Base-by-base conservation (phyloP, 2,888 invertebrate genomes). In the Meloe dianella region DNA sequence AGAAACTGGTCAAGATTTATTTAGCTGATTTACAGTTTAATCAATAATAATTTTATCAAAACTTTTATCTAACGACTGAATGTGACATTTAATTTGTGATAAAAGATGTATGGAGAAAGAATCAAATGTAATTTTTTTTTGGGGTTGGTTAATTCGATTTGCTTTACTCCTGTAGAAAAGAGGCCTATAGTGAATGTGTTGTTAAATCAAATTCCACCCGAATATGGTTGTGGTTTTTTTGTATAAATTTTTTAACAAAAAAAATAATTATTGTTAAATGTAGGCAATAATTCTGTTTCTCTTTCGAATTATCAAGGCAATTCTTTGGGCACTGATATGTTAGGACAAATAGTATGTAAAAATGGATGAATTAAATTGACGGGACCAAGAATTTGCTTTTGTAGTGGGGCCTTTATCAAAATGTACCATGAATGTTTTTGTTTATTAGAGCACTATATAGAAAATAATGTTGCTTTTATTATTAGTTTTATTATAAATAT, bases 1-100 rank as follows among this genome's bases (percentile, higher is more conserved):
- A 74, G 91, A 91, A 81, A 90, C 91, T 4, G 90, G 90, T 17
- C 86, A 76, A 61, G 82, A 80, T 61, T 69, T 82, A 71, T 77
- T 75, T 68, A 82, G 82, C 78, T 82, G 82, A 82, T 80, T 75
- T 60, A 20, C 10, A 47, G n/a, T 47, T 47, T 20, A 20, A 41
- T 41, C 20, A 58, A 35, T 61, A 24, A 32, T 5, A 47, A 47
- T 41, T 41, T 17, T 17, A n/a, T n/a, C n/a, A 41, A 41, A n/a
- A n/a, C n/a, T n/a, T n/a, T n/a, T n/a, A 17, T 17, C 17, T 17
- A 47, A 47, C 47, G 47, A 47, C 47, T 47, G 20, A 47, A 20
- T 47, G 47, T 47, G 47, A n/a, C 27, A 27, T 47, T 20, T 47
- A 47, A 47, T 47, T 47, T 47, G 20, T 47, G 20, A 47, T 47